Conservation (phyloP, 2,113 vertebrate species). For the Ifrita kowaldi region DNA sequence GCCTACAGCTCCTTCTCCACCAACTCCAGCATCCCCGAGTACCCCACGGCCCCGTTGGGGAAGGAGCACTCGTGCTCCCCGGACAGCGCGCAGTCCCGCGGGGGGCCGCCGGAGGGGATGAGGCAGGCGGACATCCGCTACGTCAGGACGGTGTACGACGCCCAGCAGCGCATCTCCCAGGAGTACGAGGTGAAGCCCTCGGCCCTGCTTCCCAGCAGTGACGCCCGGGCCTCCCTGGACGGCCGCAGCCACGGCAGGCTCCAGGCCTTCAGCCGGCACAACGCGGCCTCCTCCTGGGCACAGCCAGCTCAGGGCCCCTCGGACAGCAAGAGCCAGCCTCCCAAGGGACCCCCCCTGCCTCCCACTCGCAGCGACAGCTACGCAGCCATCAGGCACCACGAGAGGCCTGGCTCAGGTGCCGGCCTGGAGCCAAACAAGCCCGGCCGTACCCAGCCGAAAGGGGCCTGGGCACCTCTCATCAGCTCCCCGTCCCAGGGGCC, state of each 20-base stretch:
- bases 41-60: slow-evolving; percentile 64
- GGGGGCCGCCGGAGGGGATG: slow-evolving; percentile 72
- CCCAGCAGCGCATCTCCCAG: slow-evolving; percentile 76
- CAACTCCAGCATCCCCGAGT: slow-evolving; percentile 91
- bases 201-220: slow-evolving; percentile 26
- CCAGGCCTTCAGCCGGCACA: slow-evolving; percentile 66
- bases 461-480: slow-evolving; percentile 73
- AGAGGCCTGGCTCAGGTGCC: slow-evolving; percentile 84
- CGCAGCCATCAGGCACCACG: slow-evolving; percentile 81
- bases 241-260: slow-evolving; percentile 48
- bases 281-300: slow-evolving; percentile 66
- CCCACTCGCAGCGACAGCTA: slow-evolving; percentile 92
- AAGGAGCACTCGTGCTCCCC: slow-evolving; percentile 82
- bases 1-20: slow-evolving; percentile 97
- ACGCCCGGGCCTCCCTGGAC: slow-evolving; percentile 37
- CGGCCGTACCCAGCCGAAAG: slow-evolving; percentile 74
- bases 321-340: slow-evolving; percentile 61
- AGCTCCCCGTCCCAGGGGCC: slow-evolving; percentile 64
- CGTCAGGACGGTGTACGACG: slow-evolving; percentile 80
- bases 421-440: slow-evolving; percentile 81
- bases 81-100: slow-evolving; percentile 72
- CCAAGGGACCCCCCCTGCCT: slow-evolving; percentile 79
- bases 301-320: slow-evolving; percentile 66
- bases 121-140: slow-evolving; percentile 87
- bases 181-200: slow-evolving; percentile 83